A percentile compares a stretch with the other conserved stretches of the same genome.
Evolutionary conservation across 30 jellyfish, hydroid and myxozoan genomes (phyloP).

Genomic region (Pelagia noctiluca): DNA sequence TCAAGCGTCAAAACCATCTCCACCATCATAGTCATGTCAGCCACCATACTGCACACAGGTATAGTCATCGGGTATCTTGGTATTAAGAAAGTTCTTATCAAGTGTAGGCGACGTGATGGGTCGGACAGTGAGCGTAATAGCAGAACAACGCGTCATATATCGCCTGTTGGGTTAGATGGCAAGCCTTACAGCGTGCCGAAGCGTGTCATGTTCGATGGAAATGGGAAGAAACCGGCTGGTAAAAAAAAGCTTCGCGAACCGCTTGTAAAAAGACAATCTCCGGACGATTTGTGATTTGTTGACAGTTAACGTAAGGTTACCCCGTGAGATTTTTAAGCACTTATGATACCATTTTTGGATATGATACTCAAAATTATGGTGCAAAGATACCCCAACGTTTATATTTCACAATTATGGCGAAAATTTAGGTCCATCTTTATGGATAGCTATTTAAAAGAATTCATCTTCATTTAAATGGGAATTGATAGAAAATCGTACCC

Average conservation of each 20-base stretch:
- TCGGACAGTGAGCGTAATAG: not conserved
- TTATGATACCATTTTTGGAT: no score
- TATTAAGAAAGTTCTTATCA: not conserved
- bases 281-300: no score
- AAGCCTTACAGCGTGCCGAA: slow-evolving; percentile 29
- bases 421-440: no score
- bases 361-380: no score
- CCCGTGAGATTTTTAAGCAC: no score
- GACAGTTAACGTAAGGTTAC: no score
- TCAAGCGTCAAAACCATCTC: slow-evolving; percentile 3
- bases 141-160: not conserved
- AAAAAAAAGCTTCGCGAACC: not conserved
- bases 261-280: not conserved
- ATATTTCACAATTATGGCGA: no score
- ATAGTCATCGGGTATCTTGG: slow-evolving; percentile 9
- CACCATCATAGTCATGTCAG: slow-evolving; percentile 12
- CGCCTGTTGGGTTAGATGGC: slow-evolving; percentile 14
- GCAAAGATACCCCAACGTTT: no score
- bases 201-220: slow-evolving; percentile 20
- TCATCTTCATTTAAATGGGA: no score
- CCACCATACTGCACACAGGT: slow-evolving; percentile 40
- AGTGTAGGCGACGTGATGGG: not conserved
- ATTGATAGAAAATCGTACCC: no score
- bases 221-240: not conserved
- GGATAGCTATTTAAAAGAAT: no score